Conservation (phyloP, 2,888 invertebrate species). For the Calliopum simillimum region DNA sequence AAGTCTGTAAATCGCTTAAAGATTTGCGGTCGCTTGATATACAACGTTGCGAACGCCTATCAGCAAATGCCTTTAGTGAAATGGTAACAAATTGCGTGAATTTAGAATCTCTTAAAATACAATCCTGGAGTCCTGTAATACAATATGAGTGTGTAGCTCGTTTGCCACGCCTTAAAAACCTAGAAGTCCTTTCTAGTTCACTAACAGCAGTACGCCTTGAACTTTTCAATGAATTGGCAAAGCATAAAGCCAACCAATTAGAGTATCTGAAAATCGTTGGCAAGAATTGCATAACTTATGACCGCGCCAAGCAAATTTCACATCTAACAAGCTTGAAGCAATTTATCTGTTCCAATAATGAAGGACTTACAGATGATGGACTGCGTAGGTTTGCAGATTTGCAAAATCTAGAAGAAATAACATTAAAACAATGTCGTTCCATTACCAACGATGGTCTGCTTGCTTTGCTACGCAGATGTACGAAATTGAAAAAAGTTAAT, state of each 20-base stretch:
- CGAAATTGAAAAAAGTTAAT: conserved; percentile 32
- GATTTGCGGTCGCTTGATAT: conserved; percentile 30
- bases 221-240: conserved; percentile 24
- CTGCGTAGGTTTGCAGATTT: conserved; percentile 31
- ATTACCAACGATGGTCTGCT: conserved; percentile 36
- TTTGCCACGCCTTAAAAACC: conserved; percentile 33
- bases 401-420: conserved; percentile 36
- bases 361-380: conserved; percentile 28
- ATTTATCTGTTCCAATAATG: conserved; percentile 31
- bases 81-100: conserved; percentile 26
- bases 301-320: conserved; percentile 21
- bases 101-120: conserved; percentile 36
- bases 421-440: conserved; percentile 22
- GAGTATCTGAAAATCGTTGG: conserved; percentile 36
- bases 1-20: conserved; percentile 23
- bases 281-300: conserved; percentile 25
- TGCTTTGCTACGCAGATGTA: conserved; percentile 23
- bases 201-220: background rate
- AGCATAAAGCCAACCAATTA: conserved; percentile 33
- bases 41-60: conserved; percentile 34
- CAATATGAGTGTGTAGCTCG: conserved; percentile 31
- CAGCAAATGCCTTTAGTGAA: background rate
- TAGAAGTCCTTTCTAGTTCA: conserved; percentile 22
- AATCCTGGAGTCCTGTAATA: conserved; percentile 7
- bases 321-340: conserved; percentile 25